Percentiles rank a stretch among this genome's conserved stretches.
phyloP scores from a whole-genome alignment of 2,113 vertebrate species.

The Sterrhoptilus dennistouni region DNA sequence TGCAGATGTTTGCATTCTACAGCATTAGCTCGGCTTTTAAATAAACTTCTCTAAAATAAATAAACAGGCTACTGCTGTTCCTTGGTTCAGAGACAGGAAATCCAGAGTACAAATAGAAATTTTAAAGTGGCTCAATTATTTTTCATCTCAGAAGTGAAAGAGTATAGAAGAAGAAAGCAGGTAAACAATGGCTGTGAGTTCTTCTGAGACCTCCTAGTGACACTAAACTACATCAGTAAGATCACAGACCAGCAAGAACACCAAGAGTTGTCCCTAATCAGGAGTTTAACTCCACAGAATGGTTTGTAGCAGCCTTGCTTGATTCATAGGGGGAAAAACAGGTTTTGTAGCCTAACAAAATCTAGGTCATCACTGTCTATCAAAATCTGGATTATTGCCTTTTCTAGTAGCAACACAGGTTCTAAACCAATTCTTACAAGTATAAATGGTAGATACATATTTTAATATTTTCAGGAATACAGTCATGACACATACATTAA shows the following conservation, averaged over 20 bases:
- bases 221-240: background rate
- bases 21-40: background rate
- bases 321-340: background rate
- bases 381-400: background rate
- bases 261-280: too few species aligned
- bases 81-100: background rate
- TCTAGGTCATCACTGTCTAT: background rate
- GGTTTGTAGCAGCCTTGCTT: background rate
- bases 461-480: background rate
- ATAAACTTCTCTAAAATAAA: background rate
- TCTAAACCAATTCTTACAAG: background rate
- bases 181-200: background rate
- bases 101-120: background rate
- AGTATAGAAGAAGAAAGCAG: background rate
- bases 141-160: background rate
- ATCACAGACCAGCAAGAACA: background rate
- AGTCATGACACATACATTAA: background rate
- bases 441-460: background rate
- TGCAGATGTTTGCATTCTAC: background rate
- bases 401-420: background rate
- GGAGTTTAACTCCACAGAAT: background rate
- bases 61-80: background rate
- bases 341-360: background rate
- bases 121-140: background rate
- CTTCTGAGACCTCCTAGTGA: background rate